These are phyloP conservation scores for Ivindomyrus marchei DNA, from an alignment of 2,113 vertebrate species.

Conservation along the genomic window DNA sequence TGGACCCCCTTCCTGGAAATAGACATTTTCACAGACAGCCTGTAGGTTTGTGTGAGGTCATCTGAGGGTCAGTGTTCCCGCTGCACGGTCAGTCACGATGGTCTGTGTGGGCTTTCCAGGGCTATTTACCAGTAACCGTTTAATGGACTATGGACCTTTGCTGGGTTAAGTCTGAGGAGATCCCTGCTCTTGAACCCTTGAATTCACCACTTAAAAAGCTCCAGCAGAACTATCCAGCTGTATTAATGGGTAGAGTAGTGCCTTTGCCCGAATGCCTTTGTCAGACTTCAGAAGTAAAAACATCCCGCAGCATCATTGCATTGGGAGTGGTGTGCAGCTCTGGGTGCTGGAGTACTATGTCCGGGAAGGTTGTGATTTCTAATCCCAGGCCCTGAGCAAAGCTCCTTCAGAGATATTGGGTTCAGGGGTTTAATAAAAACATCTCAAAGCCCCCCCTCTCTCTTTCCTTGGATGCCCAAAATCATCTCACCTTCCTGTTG, in stretches of 20 bases:
- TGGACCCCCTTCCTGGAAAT: background rate
- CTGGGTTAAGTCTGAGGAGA: background rate
- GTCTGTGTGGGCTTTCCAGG: background rate
- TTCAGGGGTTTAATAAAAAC: background rate
- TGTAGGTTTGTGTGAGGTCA: background rate
- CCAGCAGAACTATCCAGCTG: background rate
- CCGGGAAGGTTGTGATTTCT: background rate
- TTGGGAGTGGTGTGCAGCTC: background rate
- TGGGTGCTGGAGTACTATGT: background rate
- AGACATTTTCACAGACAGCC: background rate
- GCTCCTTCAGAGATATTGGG: background rate
- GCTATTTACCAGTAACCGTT: background rate
- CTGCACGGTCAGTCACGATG: background rate
- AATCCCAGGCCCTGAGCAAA: background rate
- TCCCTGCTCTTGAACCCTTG: background rate
- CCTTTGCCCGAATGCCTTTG: background rate
- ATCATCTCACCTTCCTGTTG: too few relatives aligned
- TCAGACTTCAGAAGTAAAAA: background rate
- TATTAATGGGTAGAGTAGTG: background rate
- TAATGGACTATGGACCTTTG: background rate
- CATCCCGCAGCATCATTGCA: background rate
- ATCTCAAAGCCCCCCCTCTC: too few relatives aligned
- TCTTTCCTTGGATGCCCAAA: too few relatives aligned
- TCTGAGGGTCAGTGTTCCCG: background rate
- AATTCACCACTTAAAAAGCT: background rate